Base-by-base conservation (phyloP, 2,113 vertebrate species). In the Fregata magnificens region DNA sequence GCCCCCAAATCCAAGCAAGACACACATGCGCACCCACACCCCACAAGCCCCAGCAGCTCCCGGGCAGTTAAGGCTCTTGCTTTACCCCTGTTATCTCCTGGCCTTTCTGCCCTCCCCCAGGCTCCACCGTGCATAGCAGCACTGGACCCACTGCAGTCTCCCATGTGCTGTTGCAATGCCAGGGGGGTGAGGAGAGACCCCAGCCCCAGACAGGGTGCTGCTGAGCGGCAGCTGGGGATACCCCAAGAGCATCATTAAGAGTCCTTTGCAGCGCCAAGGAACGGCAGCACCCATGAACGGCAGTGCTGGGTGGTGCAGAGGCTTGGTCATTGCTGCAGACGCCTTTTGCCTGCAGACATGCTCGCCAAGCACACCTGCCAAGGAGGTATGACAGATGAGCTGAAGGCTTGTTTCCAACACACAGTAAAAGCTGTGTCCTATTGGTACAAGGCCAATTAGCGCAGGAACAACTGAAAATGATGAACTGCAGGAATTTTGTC, bases 1-100 rank as follows among this genome's bases (percentile, higher is more conserved):
- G 26, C 3, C n/a, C 47, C 11, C 1, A 16, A 10, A 74, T 9
- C 24, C 6, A 6, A 36, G 25, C 4, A 11, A 6, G 22, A 7
- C 6, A 7, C 13, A 6, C 42, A 13, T 13, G 1, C 26, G 6
- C 24, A 0, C 34, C 13, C 26, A 16, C 52, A 4, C n/a, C 13
- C 38, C 28, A n/a, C 42, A 29, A 25, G 32, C 24, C 10, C 29
- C 71, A 15, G 34, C 22, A 56, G 40, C 42, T 28, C 21, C 10
- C 1, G 4, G 15, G 26, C 11, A 49, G 20, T 19, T 17, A 2
- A 38, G 9, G 58, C 58, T 63, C 25, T 15, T 15, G 17, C 38
- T 45, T 56, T 21, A 10, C 21, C 24, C 16, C 19, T 7, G 4
- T 10, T 29, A 20, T 2, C 28, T 20, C 49, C 24, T 4, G 20